These are phyloP conservation scores for Bovichtus variegatus DNA, from an alignment of 2,797 vertebrate genomes.

Conservation along the genomic window DNA sequence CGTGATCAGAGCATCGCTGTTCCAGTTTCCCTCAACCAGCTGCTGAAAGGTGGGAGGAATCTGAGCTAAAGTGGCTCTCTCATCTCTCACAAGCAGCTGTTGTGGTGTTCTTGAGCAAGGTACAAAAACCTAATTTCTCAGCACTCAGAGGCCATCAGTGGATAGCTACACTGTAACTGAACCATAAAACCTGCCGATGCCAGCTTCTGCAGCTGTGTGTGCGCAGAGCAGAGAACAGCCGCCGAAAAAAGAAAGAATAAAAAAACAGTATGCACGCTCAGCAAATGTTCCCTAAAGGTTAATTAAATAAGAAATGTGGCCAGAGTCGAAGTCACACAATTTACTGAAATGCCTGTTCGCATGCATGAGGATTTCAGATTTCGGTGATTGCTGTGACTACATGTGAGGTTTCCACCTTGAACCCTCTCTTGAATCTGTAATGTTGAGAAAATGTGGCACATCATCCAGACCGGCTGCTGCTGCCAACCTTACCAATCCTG, in stretches of 20 bases:
- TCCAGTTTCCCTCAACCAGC: slow-evolving; percentile 34
- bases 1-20: slow-evolving; percentile 14
- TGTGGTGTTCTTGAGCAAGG: slow-evolving; percentile 34
- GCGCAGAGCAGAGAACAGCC: slow-evolving; percentile 10
- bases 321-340: slow-evolving; percentile 20
- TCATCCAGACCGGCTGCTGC: slow-evolving; percentile 16
- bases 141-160: slow-evolving; percentile 29
- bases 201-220: slow-evolving; percentile 30
- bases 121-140: slow-evolving; percentile 42
- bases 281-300: slow-evolving; percentile 54
- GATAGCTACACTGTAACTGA: slow-evolving; percentile 24
- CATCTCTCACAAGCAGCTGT: slow-evolving; percentile 35
- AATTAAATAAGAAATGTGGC: slow-evolving; percentile 51
- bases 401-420: slow-evolving; percentile 13
- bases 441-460: slow-evolving; percentile 25
- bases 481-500: slow-evolving; percentile 7
- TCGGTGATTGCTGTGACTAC: slow-evolving; percentile 18
- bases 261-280: slow-evolving; percentile 30
- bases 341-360: slow-evolving; percentile 34
- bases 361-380: slow-evolving; percentile 13
- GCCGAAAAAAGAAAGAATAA: neutral
- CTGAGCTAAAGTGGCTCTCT: slow-evolving; percentile 11
- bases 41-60: slow-evolving; percentile 27
- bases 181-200: slow-evolving; percentile 30
- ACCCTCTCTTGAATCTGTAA: slow-evolving; percentile 15